Evolutionary conservation across 2,888 invertebrate species (phyloP).

Genomic region (Linnaemya tessellans): DNA sequence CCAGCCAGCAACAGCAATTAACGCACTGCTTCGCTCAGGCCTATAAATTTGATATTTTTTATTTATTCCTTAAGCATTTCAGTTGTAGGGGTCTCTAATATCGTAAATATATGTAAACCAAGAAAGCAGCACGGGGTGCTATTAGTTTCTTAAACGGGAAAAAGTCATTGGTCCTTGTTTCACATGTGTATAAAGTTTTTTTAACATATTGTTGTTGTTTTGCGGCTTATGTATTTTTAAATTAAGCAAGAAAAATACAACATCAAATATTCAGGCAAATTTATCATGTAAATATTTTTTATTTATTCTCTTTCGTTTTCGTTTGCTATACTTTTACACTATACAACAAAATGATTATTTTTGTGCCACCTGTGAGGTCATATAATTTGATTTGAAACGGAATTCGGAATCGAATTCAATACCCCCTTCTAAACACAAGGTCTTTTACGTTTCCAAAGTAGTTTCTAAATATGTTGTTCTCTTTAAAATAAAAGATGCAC

Average conservation of each 20-base stretch:
- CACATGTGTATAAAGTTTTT: conserved; percentile 55
- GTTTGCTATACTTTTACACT: conserved; percentile 21
- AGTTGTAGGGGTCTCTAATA: conserved; percentile 62
- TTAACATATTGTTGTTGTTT: conserved; percentile 34
- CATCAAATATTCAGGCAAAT: conserved; percentile 28
- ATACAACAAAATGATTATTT: background rate
- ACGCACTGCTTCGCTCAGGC: conserved; percentile 66
- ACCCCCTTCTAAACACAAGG: too few species aligned
- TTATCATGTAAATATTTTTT: conserved; percentile 53
- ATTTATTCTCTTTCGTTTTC: conserved; percentile 24
- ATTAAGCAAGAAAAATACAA: conserved; percentile 13
- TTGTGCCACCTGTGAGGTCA: too few species aligned
- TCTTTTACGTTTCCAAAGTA: too few species aligned
- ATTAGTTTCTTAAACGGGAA: background rate
- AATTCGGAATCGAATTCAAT: too few species aligned
- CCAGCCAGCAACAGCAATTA: conserved; percentile 51
- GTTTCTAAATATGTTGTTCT: too few species aligned
- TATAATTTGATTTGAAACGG: too few species aligned
- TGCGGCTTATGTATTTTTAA: conserved; percentile 54
- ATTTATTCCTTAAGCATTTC: conserved; percentile 36
- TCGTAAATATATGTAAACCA: conserved; percentile 49
- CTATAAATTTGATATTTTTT: conserved; percentile 43
- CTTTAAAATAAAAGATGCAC: too few species aligned
- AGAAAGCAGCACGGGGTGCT: conserved; percentile 11
- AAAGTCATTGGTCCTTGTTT: conserved; percentile 71